Conservation (phyloP, 2,113 vertebrate genomes). For the Ascaphus truei region DNA sequence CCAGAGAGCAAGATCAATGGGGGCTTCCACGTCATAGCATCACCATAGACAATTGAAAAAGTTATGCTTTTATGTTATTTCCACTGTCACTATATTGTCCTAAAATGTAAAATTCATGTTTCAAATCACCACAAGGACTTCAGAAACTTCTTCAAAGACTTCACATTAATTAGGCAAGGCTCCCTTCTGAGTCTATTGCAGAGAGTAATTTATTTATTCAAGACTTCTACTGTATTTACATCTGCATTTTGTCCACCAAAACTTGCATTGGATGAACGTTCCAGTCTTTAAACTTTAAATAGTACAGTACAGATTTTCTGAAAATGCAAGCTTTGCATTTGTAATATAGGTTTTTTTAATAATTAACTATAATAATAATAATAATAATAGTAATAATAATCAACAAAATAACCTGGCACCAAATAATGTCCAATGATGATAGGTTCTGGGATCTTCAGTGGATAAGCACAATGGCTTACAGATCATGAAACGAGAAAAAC, state of each 20-base stretch:
- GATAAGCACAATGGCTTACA: no score
- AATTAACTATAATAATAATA: no score
- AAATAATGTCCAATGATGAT: no score
- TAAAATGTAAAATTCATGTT: constrained; percentile 24
- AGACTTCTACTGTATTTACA: constrained; percentile 22
- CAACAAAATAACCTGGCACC: no score
- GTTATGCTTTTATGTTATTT: not conserved
- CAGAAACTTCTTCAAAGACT: constrained; percentile 18
- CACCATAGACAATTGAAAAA: not conserved
- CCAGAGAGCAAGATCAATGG: not conserved
- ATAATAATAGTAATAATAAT: no score
- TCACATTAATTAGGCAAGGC: not conserved
- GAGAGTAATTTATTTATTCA: constrained; percentile 26
- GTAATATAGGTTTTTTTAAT: not conserved
- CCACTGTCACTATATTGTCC: not conserved
- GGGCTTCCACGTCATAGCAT: not conserved
- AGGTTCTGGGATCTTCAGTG: no score
- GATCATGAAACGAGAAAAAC: no score
- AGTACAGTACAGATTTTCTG: not conserved
- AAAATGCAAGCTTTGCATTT: not conserved
- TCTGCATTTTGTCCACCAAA: constrained; percentile 18
- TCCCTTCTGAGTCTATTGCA: not conserved
- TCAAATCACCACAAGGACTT: constrained; percentile 8
- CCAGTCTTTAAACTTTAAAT: not conserved
- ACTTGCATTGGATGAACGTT: not conserved